Percentiles rank a stretch among this genome's conserved stretches.
These are phyloP conservation scores for Keiferia lycopersicella DNA, from an alignment of 2,888 invertebrate species.

Conservation along the genomic window DNA sequence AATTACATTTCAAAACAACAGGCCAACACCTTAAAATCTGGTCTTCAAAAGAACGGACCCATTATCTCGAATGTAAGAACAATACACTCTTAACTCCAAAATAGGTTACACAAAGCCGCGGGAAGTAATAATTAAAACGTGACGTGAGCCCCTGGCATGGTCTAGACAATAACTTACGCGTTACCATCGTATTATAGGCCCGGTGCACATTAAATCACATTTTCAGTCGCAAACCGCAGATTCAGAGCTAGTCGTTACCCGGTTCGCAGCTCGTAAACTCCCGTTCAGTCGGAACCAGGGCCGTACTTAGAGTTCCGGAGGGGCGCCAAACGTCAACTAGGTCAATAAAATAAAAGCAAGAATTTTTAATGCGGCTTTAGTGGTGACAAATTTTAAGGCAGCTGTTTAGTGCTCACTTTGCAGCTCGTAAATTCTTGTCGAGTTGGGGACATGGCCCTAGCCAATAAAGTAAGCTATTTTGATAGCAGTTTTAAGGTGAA, in stretches of 20 bases:
- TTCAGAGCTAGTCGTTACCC: slow-evolving; percentile 34
- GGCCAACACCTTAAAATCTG: too few species aligned
- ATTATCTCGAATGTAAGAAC: neutral
- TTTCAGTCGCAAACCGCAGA: slow-evolving; percentile 30
- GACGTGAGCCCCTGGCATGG: slow-evolving; percentile 7
- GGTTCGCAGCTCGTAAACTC: slow-evolving; percentile 42
- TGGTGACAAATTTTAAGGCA: neutral
- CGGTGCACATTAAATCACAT: slow-evolving; percentile 40
- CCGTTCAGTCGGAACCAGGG: slow-evolving; percentile 11
- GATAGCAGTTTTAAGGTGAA: neutral
- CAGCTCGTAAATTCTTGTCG: neutral
- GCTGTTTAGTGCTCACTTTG: neutral
- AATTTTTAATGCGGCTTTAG: neutral
- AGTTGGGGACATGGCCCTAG: neutral
- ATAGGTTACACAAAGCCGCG: neutral
- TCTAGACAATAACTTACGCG: slow-evolving; percentile 6
- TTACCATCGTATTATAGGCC: slow-evolving; percentile 35
- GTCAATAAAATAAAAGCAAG: neutral
- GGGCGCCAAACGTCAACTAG: neutral
- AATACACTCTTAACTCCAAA: neutral
- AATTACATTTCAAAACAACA: too few species aligned
- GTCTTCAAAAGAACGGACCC: neutral
- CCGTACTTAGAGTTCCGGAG: neutral
- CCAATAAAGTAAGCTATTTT: neutral
- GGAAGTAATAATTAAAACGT: slow-evolving; percentile 20